Evolutionary conservation across 2,113 vertebrate species (phyloP), one percentile per base, ranked within the genome.

Genomic region (Plecturocebus donacophilus): DNA sequence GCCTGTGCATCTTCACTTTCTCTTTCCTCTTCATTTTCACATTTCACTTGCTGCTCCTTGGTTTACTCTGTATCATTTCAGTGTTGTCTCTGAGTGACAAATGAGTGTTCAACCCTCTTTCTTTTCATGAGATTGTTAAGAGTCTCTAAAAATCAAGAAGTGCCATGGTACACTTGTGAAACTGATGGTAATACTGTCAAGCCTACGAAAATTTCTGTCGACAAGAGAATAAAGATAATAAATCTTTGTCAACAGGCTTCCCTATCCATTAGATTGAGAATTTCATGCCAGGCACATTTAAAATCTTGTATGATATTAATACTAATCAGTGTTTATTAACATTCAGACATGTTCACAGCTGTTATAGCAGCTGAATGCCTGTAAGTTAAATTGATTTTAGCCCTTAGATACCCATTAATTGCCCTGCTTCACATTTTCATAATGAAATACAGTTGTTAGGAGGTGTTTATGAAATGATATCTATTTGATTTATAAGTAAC

Each of bases 321-420:
- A 97, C 96, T 97, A 98, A 98, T 98, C 98, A 98, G 95, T 96
- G 95, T 98, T 97, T 97, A 98, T 98, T 98, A 98, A 97, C 97
- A 98, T 97, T 97, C 97, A 98, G 97, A 98, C 96, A 95, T 98
- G 92, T 98, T 98, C 98, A 98, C 98, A 98, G 98, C 97, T 98
- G 97, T 97, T 98, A 94, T 86, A 98, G 97, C 98, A 98, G 98
- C 98, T 98, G 97, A 98, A 40, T 98, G 97, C 95, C 98, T 98
- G 77, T 95, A 97, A 98, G 96, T 98, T 98, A 98, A 98, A 98
- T 97, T 97, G 97, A 98, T 98, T 98, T 98, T 82, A 95, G 96
- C 94, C 98, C 98, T 98, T 77, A 98, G 98, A 98, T 92, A 97
- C 87, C 96, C 93, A 98, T 98, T 98, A 98, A 90, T 96, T 97